Evolutionary conservation across 1,140 invertebrate species (phyloP).

Genomic region (Drosophila ambigua): DNA sequence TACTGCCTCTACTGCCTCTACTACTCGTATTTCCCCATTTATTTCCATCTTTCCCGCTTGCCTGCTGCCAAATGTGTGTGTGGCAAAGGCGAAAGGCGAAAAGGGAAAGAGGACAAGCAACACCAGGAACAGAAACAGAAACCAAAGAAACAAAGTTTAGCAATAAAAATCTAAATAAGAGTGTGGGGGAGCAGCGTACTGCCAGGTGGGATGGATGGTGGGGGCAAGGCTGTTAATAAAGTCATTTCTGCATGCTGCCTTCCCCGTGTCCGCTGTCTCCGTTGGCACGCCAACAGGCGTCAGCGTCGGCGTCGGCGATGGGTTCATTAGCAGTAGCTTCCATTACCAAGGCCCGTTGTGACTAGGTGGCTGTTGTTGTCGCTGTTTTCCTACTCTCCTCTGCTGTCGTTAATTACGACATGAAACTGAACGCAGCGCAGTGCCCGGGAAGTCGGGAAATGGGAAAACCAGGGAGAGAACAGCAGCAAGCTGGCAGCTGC

Average conservation of each 20-base stretch:
- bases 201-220: not conserved
- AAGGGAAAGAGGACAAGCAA: constrained; percentile 17
- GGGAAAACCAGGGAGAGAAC: not conserved
- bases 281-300: constrained; percentile 39
- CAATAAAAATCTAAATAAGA: constrained; percentile 78
- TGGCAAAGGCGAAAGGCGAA: constrained; percentile 20
- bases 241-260: constrained; percentile 71
- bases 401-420: constrained; percentile 70
- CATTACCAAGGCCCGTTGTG: constrained; percentile 47
- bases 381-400: constrained; percentile 50
- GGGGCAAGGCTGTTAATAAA: constrained; percentile 65
- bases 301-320: constrained; percentile 27
- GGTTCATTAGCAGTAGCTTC: constrained; percentile 75
- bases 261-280: constrained; percentile 23
- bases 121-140: not conserved
- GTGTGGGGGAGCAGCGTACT: constrained; percentile 8
- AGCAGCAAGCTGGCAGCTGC: constrained; percentile 9
- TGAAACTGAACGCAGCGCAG: constrained; percentile 26
- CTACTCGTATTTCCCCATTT: constrained; percentile 23
- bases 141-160: constrained; percentile 72
- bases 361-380: not conserved
- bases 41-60: constrained; percentile 31
- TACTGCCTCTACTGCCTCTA: constrained; percentile 9
- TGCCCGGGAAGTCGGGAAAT: constrained; percentile 7
- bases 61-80: constrained; percentile 43